These are phyloP conservation scores for Papilio dardanus DNA, from an alignment of 1,140 invertebrate species.

Conservation along the genomic window DNA sequence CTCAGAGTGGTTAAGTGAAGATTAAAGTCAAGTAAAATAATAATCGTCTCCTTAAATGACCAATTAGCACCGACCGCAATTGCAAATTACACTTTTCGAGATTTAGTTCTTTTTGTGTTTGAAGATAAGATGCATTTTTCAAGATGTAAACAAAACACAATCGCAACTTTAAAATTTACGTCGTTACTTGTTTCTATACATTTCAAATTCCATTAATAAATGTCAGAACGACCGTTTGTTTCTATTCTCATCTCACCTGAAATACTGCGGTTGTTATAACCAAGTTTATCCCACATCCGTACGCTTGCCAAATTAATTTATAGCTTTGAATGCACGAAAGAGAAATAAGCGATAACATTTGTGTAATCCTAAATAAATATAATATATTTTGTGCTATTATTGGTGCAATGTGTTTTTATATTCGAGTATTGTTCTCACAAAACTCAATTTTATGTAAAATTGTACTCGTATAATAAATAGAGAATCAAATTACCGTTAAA, in stretches of 20 bases:
- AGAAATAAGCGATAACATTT: slow-evolving; percentile 28
- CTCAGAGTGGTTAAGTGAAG: no score
- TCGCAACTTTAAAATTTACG: not conserved
- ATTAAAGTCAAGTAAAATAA: no score
- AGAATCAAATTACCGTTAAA: no score
- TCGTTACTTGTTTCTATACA: not conserved
- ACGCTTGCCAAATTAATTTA: slow-evolving; percentile 36
- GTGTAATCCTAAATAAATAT: slow-evolving; percentile 33
- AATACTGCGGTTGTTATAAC: slow-evolving; percentile 19
- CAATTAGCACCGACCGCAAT: no score
- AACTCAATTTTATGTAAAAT: not conserved
- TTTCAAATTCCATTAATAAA: not conserved
- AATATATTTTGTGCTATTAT: slow-evolving; percentile 33
- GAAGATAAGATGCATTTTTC: no score
- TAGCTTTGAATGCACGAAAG: slow-evolving; percentile 22
- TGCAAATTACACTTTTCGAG: no score
- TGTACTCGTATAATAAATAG: no score
- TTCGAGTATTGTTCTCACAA: not conserved
- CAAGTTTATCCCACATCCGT: slow-evolving; percentile 31
- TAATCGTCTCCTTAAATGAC: no score
- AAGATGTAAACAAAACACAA: no score
- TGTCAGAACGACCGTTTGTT: slow-evolving; percentile 16
- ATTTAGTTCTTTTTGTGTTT: no score
- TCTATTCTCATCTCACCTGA: slow-evolving; percentile 11
- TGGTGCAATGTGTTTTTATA: not conserved